Percentiles rank a stretch among this genome's conserved stretches.
phyloP scores from a whole-genome alignment of 2,888 invertebrate genomes.

The Alitta virens region DNA sequence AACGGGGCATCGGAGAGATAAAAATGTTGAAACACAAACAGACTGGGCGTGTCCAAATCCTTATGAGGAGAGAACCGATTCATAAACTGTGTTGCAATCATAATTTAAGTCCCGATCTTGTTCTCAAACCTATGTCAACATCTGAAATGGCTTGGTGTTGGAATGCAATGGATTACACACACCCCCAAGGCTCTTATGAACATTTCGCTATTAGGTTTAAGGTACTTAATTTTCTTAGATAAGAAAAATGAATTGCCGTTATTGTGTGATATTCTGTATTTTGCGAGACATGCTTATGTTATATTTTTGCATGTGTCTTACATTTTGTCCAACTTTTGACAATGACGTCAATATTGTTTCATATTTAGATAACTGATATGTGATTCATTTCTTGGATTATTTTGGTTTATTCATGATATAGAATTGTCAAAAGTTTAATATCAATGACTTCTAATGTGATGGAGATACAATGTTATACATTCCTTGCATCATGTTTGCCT shows the following conservation, averaged over 20 bases:
- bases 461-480: too few species aligned
- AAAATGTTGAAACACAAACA: constrained; percentile 66
- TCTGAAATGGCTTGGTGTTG: constrained; percentile 63
- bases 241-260: constrained; percentile 63
- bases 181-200: constrained; percentile 69
- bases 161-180: constrained; percentile 71
- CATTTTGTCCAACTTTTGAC: neutral
- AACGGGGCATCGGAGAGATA: constrained; percentile 81
- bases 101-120: constrained; percentile 73
- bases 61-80: constrained; percentile 76
- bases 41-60: constrained; percentile 60
- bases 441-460: too few species aligned
- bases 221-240: constrained; percentile 69
- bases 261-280: constrained; percentile 66
- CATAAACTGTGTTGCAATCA: constrained; percentile 91
- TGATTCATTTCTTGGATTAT: too few species aligned
- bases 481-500: too few species aligned
- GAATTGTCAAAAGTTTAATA: too few species aligned
- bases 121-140: constrained; percentile 65
- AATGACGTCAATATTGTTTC: constrained; percentile 45
- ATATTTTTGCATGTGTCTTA: constrained; percentile 62
- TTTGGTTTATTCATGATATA: too few species aligned
- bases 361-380: constrained; percentile 44
- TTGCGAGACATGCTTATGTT: constrained; percentile 48
- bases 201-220: constrained; percentile 82